Percentiles rank a stretch among this genome's conserved stretches.
These are phyloP conservation scores for Sciurus carolinensis DNA, from an alignment of 2,797 vertebrate species.

Conservation along the genomic window DNA sequence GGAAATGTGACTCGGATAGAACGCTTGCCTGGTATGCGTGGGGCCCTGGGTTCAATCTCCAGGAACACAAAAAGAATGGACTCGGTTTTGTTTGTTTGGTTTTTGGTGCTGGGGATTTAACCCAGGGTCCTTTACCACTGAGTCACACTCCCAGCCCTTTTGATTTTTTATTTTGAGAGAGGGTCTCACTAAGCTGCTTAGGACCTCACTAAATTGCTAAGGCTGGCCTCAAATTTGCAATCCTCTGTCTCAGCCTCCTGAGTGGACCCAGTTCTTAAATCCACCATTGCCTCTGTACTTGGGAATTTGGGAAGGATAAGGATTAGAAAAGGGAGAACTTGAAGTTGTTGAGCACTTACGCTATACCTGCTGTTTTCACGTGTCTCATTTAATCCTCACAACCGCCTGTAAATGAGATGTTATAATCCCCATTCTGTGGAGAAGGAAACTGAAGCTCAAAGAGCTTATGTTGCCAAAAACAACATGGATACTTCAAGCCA, in stretches of 20 bases:
- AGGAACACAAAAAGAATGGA: background rate
- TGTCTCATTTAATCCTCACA: constrained; percentile 19
- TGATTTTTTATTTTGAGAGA: too few species aligned
- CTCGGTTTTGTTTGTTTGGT: too few species aligned
- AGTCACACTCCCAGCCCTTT: too few species aligned
- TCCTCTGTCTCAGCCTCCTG: too few species aligned
- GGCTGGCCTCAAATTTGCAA: too few species aligned
- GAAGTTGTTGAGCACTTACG: background rate
- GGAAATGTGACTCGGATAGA: too few species aligned
- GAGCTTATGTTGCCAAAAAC: background rate
- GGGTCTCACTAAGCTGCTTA: too few species aligned
- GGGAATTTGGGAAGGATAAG: background rate
- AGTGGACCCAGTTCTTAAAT: background rate
- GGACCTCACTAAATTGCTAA: too few species aligned
- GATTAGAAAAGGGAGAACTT: constrained; percentile 11
- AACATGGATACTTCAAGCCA: background rate
- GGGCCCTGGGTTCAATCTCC: too few species aligned
- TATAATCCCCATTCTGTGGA: background rate
- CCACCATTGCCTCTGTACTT: constrained; percentile 4
- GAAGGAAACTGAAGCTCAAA: background rate
- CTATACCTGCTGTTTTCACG: background rate
- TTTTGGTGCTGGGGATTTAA: too few species aligned
- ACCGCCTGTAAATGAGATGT: background rate
- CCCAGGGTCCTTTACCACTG: too few species aligned
- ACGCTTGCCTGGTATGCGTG: too few species aligned